These are phyloP conservation scores for Amblyteles armatorius DNA, from an alignment of 2,888 invertebrate species.

Conservation along the genomic window DNA sequence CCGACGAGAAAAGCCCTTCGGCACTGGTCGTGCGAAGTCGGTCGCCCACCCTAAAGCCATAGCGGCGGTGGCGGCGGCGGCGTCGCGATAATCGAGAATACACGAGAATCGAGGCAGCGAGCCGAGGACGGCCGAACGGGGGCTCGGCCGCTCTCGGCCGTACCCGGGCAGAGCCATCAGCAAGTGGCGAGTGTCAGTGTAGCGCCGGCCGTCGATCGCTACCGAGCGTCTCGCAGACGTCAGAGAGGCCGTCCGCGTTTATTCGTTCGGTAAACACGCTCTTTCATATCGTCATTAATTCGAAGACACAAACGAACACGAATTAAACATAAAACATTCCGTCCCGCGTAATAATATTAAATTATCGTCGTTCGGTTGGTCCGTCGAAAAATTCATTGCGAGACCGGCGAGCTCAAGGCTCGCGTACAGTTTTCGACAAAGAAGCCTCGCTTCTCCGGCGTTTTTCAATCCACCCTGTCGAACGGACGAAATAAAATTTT, in stretches of 20 bases:
- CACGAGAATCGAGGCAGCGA: conserved; percentile 20
- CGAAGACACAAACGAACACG: not conserved
- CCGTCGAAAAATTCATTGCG: not conserved
- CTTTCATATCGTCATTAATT: conserved; percentile 15
- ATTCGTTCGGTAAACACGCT: conserved; percentile 47
- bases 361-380: too few species aligned
- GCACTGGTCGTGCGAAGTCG: conserved; percentile 6
- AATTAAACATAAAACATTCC: not conserved
- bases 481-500: too few species aligned
- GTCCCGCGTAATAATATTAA: not conserved
- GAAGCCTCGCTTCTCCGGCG: not conserved
- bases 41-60: conserved; percentile 13
- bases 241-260: conserved; percentile 36
- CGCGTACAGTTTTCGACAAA: not conserved
- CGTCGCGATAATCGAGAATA: conserved; percentile 20
- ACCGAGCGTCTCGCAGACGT: conserved; percentile 27
- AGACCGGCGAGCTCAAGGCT: not conserved
- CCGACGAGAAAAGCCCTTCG: conserved; percentile 2
- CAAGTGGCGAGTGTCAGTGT: conserved; percentile 60
- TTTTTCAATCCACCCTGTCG: too few species aligned
- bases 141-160: conserved; percentile 54
- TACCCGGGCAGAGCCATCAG: conserved; percentile 57
- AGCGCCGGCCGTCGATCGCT: conserved; percentile 66
- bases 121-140: conserved; percentile 37
- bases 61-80: conserved; percentile 45